Base-by-base conservation (phyloP, 2,888 invertebrate genomes). In the Drosophila infuscata region DNA sequence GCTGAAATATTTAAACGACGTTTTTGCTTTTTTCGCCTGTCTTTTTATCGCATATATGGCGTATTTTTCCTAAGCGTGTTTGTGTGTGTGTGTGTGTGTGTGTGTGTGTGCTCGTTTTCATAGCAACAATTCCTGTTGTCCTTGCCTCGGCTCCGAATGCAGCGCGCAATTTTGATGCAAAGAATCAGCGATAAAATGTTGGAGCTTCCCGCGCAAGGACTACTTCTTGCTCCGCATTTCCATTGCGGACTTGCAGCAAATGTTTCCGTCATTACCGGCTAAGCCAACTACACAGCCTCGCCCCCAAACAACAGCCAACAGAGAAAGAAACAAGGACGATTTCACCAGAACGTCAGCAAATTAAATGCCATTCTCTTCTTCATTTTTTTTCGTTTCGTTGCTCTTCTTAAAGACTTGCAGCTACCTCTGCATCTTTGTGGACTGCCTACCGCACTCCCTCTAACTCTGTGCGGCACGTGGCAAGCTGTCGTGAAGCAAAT, bases 281-380 rank as follows among this genome's bases (percentile, higher is more conserved):
- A 65, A 70, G 68, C 56, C 68, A 79, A 53, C 72, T 65, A 62
- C 78, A 59, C 58, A 52, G 54, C 53, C 54, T 36, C 43, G 48
- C 29, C 52, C 51, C 33, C 25, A 56, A 68, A 59, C 56, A 69
- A 70, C 59, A 61, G 53, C 30, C 32, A 12, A 20, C 17, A 7
- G 12, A n/a, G 32, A 43, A 15, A 20, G 20, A 57, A 73, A 78
- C 81, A 78, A 78, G 71, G 63, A 59, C 65, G 48, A 53, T 79
- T 74, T 69, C 72, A 70, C 67, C 87, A 83, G 73, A 84, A 81
- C 86, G 87, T 87, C 79, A 74, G 77, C 85, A 85, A 89, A 89
- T 89, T 89, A 82, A 89, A 85, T 84, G 89, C 71, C 74, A 82
- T 89, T 25, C 25, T 7, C 4, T 9, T 6, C 15, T 46, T 7